A percentile compares a stretch with the other conserved stretches of the same genome.
These are phyloP conservation scores for Patella depressa DNA, from an alignment of 2,888 invertebrate genomes.

Conservation along the genomic window DNA sequence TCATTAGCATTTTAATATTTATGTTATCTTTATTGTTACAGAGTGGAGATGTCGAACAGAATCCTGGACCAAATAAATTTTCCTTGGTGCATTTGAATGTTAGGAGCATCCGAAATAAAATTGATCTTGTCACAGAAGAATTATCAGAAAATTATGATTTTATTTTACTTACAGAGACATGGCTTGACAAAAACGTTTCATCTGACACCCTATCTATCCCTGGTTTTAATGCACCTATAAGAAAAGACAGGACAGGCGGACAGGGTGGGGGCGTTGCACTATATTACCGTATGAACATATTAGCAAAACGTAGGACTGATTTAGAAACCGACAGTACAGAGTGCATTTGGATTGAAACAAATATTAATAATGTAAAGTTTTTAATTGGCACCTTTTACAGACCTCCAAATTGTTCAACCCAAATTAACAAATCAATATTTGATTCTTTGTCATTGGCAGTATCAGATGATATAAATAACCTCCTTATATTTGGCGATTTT, in stretches of 20 bases:
- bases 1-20: too few species aligned
- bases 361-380: not conserved
- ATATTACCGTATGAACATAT: not conserved
- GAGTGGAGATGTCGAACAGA: too few species aligned
- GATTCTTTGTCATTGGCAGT: not conserved
- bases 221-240: slow-evolving; percentile 5
- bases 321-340: not conserved
- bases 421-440: not conserved
- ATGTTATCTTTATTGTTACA: too few species aligned
- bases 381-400: not conserved
- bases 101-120: too few species aligned
- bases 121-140: not conserved
- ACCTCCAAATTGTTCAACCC: not conserved
- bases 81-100: too few species aligned
- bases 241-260: not conserved
- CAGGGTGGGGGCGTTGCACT: not conserved
- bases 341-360: too few species aligned
- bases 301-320: not conserved
- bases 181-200: not conserved
- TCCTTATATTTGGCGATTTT: not conserved
- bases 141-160: not conserved
- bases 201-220: not conserved
- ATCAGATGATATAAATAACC: not conserved
- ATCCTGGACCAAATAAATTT: too few species aligned
- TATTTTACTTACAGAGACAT: not conserved